Percentiles rank a stretch among this genome's conserved stretches.
These are phyloP conservation scores for Mormyrops attenuatus DNA, from an alignment of 2,797 vertebrate genomes.

Conservation along the genomic window DNA sequence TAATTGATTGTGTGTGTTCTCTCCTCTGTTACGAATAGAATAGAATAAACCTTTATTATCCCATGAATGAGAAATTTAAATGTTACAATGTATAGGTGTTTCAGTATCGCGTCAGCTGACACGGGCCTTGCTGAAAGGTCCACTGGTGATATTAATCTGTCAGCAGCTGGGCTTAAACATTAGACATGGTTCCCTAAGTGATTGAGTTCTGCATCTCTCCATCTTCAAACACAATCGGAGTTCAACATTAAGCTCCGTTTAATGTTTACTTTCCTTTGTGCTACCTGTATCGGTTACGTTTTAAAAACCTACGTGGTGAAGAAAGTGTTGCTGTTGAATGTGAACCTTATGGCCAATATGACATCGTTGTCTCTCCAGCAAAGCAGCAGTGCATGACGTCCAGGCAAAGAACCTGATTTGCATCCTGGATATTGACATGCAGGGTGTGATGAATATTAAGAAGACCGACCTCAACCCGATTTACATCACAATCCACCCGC, in stretches of 20 bases:
- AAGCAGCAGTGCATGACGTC: conserved; percentile 80
- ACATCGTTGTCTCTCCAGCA: conserved; percentile 54
- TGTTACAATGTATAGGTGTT: not conserved
- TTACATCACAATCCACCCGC: conserved; percentile 87
- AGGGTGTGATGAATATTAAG: conserved; percentile 91
- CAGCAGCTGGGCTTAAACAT: not conserved
- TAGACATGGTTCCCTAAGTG: not conserved
- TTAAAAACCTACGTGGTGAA: not conserved
- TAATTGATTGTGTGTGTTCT: not conserved
- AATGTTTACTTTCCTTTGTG: not conserved
- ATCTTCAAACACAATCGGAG: not conserved
- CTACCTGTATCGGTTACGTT: not conserved
- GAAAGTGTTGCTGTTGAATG: not conserved
- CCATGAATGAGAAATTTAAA: no score
- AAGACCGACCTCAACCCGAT: conserved; percentile 79
- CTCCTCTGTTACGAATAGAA: not conserved
- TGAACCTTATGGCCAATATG: not conserved
- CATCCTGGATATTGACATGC: conserved; percentile 91
- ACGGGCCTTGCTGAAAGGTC: not conserved
- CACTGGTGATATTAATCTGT: not conserved
- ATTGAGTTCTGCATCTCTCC: not conserved
- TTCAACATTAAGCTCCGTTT: not conserved
- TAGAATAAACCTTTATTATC: no score
- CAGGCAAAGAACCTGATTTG: conserved; percentile 93
- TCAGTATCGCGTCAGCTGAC: not conserved